These are phyloP conservation scores for Ceraclea dissimilis DNA, from an alignment of 2,888 invertebrate genomes.

Conservation along the genomic window DNA sequence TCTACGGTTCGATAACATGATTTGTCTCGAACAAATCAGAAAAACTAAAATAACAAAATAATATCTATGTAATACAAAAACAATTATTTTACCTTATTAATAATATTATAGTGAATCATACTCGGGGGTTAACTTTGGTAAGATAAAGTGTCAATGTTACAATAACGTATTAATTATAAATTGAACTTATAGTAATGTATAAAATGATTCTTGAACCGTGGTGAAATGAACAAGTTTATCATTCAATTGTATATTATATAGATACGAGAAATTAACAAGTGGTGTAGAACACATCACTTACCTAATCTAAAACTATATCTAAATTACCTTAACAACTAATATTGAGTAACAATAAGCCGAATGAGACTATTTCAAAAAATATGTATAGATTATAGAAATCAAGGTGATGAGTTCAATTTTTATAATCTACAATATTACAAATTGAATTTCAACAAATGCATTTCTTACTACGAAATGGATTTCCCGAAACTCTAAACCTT, in stretches of 20 bases:
- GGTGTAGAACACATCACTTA: conserved; percentile 16
- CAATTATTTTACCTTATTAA: background rate
- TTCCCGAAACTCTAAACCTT: background rate
- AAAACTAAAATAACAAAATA: background rate
- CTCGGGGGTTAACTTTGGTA: conserved; percentile 10
- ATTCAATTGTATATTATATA: conserved; percentile 7
- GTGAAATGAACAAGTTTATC: conserved; percentile 12
- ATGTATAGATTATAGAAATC: conserved; percentile 8
- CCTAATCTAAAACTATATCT: conserved; percentile 6
- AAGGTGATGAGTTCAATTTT: conserved; percentile 6
- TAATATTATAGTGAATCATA: conserved; percentile 14
- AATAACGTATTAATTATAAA: conserved; percentile 13
- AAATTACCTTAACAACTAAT: conserved; percentile 2
- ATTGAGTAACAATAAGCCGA: conserved; percentile 15
- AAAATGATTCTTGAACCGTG: conserved; percentile 16
- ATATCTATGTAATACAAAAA: background rate
- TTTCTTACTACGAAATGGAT: conserved; percentile 6
- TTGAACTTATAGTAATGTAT: conserved; percentile 1
- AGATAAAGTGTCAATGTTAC: conserved; percentile 12
- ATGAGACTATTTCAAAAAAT: conserved; percentile 8
- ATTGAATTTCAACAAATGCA: conserved; percentile 4
- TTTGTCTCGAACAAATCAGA: background rate
- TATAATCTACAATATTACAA: conserved; percentile 3
- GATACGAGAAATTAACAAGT: conserved; percentile 1
- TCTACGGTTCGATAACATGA: background rate